Evolutionary conservation across 2,888 invertebrate species (phyloP).

Genomic region (Cheilosia variabilis): DNA sequence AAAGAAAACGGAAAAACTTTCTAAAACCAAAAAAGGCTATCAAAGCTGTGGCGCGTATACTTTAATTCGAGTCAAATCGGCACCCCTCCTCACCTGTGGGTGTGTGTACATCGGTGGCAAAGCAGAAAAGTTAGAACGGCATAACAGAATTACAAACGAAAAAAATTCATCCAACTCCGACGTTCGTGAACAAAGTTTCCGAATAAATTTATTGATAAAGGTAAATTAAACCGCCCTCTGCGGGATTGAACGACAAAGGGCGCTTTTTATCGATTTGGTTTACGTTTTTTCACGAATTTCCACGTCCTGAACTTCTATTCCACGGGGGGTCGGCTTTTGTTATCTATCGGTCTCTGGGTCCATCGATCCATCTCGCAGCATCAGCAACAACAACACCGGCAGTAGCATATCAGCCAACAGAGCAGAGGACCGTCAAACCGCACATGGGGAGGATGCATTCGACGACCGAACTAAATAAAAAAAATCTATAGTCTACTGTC

Average conservation of each 20-base stretch:
- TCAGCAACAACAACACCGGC: slow-evolving; percentile 45
- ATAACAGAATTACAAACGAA: slow-evolving; percentile 49
- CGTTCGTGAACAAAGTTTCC: slow-evolving; percentile 59
- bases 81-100: slow-evolving; percentile 19
- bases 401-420: not conserved
- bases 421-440: slow-evolving; percentile 42
- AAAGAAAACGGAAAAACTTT: slow-evolving; percentile 11
- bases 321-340: slow-evolving; percentile 42
- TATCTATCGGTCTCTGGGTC: slow-evolving; percentile 66
- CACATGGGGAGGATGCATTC: slow-evolving; percentile 51
- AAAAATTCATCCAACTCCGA: slow-evolving; percentile 11
- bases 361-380: slow-evolving; percentile 67
- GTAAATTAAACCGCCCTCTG: slow-evolving; percentile 73
- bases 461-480: slow-evolving; percentile 17
- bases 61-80: slow-evolving; percentile 60
- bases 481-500: not conserved
- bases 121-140: slow-evolving; percentile 60
- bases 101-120: not conserved
- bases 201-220: slow-evolving; percentile 75
- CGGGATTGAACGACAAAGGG: slow-evolving; percentile 55
- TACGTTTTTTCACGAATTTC: slow-evolving; percentile 8
- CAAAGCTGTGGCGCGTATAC: slow-evolving; percentile 55
- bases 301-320: slow-evolving; percentile 28
- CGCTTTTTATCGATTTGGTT: slow-evolving; percentile 55
- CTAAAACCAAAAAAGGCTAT: slow-evolving; percentile 53